Evolutionary conservation across 1,140 invertebrate genomes (phyloP), one percentile per base, ranked within the genome.

Genomic region (Dreissena rostriformis): DNA sequence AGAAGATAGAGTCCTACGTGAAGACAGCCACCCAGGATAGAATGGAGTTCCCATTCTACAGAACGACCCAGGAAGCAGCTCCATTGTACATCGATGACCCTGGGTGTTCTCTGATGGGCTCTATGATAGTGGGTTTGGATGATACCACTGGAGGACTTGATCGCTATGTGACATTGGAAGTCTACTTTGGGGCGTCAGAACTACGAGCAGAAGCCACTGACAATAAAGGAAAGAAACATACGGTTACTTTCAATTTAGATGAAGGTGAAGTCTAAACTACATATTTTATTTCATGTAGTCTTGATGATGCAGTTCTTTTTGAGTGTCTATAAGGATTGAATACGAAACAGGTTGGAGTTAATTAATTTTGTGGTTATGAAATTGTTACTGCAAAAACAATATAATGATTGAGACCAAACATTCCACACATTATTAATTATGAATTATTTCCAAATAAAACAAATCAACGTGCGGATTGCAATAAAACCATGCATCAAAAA

Each of bases 1-100:
- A 75, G 19, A 28, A 76, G n/a, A 67, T 76, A 15, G 73, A 83
- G 14, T 63, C 81, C 24, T 83, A 70, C 26, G 65, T 74, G 8
- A 83, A 65, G 24, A 74, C 61, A 17, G 75, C n/a, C 26, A 66
- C 26, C 22, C 81, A 83, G 53, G 19, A 51, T 22, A 19, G 39
- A 17, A 75, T 83, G 1, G 81, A 75, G 14, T 76, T 83, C 65
- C 81, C 81, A 8, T 83, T 83, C 49, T 83, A 83, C 66, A 67
- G 73, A 28, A 74, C 81, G 15, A 70, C 71, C 10, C 61, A 61
- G 10, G 6, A n/a, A 14, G 22, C 65, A 10, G 12, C 29, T 4
- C 81, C 81, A 39, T 11, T 11, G n/a, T 75, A 67, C 29, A 67
- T 83, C 29, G 63, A 65, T 57, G 73, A 83, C 8, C 29, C 67